phyloP scores from a whole-genome alignment of 2,888 invertebrate genomes.

The Lepas anatifera region DNA sequence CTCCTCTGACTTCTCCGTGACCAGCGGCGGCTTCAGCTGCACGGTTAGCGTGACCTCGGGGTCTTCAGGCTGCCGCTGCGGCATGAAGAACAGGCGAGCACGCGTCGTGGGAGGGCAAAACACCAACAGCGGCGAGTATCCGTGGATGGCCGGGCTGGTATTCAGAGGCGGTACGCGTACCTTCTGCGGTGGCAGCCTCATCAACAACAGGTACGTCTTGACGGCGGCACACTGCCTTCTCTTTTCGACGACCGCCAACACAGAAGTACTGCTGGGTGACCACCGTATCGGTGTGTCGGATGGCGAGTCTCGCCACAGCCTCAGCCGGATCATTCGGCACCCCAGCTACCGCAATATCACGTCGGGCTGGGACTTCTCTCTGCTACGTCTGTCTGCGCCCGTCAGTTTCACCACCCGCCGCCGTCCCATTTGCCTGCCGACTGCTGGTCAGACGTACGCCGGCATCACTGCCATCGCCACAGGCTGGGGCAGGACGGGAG shows the following conservation, averaged over 20 bases:
- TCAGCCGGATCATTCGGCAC: not conserved
- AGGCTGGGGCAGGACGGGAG: not conserved
- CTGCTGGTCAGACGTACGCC: not conserved
- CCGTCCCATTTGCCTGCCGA: not conserved
- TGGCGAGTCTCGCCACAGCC: too few species aligned
- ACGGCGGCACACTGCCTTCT: not conserved
- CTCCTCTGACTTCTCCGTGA: not conserved
- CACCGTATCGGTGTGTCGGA: not conserved
- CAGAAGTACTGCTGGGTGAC: not conserved
- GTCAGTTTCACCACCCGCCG: not conserved
- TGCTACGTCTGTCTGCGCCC: not conserved
- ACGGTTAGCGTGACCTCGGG: not conserved
- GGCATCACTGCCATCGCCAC: not conserved
- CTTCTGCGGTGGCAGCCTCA: not conserved
- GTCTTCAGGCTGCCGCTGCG: too few species aligned
- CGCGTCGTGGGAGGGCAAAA: too few species aligned
- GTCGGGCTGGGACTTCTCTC: not conserved
- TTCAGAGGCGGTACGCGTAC: not conserved
- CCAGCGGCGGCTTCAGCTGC: not conserved
- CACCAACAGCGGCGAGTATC: too few species aligned
- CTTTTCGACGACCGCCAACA: not conserved
- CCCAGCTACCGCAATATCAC: not conserved
- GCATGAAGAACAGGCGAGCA: too few species aligned
- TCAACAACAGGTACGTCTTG: not conserved
- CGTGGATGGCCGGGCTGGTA: not conserved